These are phyloP conservation scores for Lampropteryx suffumata DNA, from an alignment of 2,888 invertebrate species.

Conservation along the genomic window DNA sequence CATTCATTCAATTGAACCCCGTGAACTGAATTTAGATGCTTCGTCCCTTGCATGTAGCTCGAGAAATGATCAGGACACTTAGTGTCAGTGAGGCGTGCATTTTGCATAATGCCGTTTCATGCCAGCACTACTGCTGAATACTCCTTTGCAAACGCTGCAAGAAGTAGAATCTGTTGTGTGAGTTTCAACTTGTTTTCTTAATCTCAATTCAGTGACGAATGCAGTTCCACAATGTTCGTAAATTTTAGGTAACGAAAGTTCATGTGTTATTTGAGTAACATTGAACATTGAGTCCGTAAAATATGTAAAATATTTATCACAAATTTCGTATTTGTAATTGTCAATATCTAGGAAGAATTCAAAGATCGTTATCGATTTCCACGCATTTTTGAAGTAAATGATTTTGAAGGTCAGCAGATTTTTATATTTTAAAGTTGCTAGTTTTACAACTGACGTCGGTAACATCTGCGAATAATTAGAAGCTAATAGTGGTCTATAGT, in stretches of 20 bases:
- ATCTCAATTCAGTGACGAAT: background rate
- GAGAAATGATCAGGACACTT: constrained; percentile 66
- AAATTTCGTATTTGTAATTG: constrained; percentile 5
- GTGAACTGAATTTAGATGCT: constrained; percentile 62
- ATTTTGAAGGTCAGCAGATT: background rate
- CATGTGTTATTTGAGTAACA: constrained; percentile 48
- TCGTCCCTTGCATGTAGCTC: constrained; percentile 70
- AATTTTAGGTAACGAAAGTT: constrained; percentile 52
- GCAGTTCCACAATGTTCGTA: constrained; percentile 46
- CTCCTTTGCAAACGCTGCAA: constrained; percentile 70
- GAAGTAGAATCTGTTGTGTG: background rate
- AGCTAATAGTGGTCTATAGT: too few relatives aligned
- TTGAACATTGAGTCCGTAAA: constrained; percentile 22
- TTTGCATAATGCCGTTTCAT: constrained; percentile 70
- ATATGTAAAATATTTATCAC: constrained; percentile 4
- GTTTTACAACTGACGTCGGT: constrained; percentile 18
- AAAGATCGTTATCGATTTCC: constrained; percentile 7
- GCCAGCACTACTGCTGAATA: constrained; percentile 70
- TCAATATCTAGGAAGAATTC: constrained; percentile 2
- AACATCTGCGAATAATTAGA: too few relatives aligned
- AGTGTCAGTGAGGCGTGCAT: constrained; percentile 71
- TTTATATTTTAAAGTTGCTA: constrained; percentile 3
- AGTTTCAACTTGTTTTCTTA: background rate
- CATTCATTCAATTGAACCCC: constrained; percentile 63
- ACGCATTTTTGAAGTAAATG: constrained; percentile 14